Percentiles rank a stretch among this genome's conserved stretches.
Evolutionary conservation across 2,888 invertebrate genomes (phyloP).

Genomic region (Cyrtodaria siliqua): DNA sequence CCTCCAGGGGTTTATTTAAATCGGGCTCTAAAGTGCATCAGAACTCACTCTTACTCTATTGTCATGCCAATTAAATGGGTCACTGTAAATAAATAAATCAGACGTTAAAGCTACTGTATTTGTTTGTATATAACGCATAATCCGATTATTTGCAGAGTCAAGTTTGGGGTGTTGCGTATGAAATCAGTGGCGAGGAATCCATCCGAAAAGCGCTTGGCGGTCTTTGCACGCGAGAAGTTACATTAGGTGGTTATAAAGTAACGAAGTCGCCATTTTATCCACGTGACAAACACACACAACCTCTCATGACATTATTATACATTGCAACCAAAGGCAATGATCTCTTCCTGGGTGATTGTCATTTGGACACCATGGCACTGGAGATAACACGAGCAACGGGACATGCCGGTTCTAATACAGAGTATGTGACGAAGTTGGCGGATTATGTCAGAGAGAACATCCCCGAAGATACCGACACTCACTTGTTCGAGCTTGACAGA

Average conservation of each 20-base stretch:
- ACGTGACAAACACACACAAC: conserved; percentile 83
- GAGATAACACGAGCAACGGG: conserved; percentile 84
- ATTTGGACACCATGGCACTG: conserved; percentile 82
- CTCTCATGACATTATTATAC: conserved; percentile 85
- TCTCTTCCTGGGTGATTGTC: conserved; percentile 85
- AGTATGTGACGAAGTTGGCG: conserved; percentile 86
- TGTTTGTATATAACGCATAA: too few species aligned
- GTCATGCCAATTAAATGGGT: too few species aligned
- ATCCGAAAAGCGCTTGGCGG: conserved; percentile 90
- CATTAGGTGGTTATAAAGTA: conserved; percentile 92
- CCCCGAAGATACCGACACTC: conserved; percentile 85
- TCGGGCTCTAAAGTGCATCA: too few species aligned
- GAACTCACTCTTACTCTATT: too few species aligned
- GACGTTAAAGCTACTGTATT: too few species aligned
- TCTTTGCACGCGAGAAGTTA: conserved; percentile 92
- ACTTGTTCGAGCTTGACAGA: conserved; percentile 85
- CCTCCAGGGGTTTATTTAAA: too few species aligned
- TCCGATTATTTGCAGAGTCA: conserved; percentile 89
- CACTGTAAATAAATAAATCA: too few species aligned
- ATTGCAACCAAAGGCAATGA: conserved; percentile 84
- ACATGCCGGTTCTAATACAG: conserved; percentile 86
- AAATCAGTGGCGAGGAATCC: conserved; percentile 88
- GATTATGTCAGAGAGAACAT: conserved; percentile 85
- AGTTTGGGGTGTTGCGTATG: conserved; percentile 95
- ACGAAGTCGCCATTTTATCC: conserved; percentile 89